Evolutionary conservation across 2,888 invertebrate genomes (phyloP), one percentile per base, ranked within the genome.

Genomic region (Acanthoscelides obtectus): DNA sequence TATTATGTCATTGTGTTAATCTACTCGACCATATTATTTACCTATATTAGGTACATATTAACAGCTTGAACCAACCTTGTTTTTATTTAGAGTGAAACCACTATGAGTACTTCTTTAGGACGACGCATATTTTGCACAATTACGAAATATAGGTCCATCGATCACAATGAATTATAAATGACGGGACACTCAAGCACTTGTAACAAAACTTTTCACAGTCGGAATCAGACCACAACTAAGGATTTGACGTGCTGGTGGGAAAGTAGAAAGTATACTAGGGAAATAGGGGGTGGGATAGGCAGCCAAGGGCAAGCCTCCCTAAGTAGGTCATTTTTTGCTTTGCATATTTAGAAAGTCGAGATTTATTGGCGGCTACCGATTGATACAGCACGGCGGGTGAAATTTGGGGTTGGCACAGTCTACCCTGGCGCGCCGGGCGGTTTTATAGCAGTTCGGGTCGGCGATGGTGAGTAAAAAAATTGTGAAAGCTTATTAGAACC

Each of bases 321-420:
- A 80, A 78, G 77, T 82, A 78, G 82, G 81, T 75, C 81, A 81
- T 82, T 82, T 83, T 82, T 82, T 82, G 79, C 79, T 79, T 78
- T 81, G 79, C 80, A 79, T 79, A 81, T 80, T 80, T 80, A 80
- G 81, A 82, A 82, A 82, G 82, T 79, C 75, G 22, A 8, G 20
- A 67, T 67, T 67, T 45, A 45, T 45, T 45, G 45, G 45, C 45
- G 45, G 45, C 45, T 45, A 45, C 45, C 45, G 45, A 45, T 45
- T 45, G 5, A 12, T 45, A 12, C 17, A n/a, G n/a, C n/a, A n/a
- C n/a, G n/a, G n/a, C 17, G 66, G 66, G 66, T 66, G 66, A 21
- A 21, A 22, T 66, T 66, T 21, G 66, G 66, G 66, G 6, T 17
- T 25, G 25, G 25, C 25, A n/a, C n/a, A 25, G 25, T 6, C n/a